Conservation (phyloP, 2,113 vertebrate species). For the Rhodinocichla rosea region DNA sequence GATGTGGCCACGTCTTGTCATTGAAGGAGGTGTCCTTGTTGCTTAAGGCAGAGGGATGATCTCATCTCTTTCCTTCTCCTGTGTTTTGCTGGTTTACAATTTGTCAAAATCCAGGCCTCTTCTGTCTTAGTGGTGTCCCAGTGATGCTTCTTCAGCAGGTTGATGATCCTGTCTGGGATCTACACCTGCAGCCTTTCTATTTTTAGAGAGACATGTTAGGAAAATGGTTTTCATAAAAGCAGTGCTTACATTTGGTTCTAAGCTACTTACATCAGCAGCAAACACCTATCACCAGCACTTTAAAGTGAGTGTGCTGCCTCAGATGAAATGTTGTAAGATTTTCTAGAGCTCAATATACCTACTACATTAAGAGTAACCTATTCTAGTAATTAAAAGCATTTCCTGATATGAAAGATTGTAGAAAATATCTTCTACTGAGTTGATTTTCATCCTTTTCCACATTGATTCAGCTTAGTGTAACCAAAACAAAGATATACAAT, state of each 20-base stretch:
- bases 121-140: neutral
- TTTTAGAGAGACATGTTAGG: neutral
- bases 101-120: neutral
- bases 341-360: neutral
- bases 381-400: constrained; percentile 9
- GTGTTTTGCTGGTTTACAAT: neutral
- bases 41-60: neutral
- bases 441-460: neutral
- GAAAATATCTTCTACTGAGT: neutral
- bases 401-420: neutral
- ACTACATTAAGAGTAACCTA: neutral
- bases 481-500: neutral
- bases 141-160: neutral
- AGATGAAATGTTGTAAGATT: neutral
- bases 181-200: neutral
- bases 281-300: neutral
- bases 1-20: neutral
- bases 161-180: neutral
- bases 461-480: neutral
- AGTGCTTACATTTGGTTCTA: neutral
- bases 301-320: neutral
- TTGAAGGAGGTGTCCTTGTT: neutral
- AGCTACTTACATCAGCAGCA: neutral
- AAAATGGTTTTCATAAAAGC: neutral
- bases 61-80: neutral